Evolutionary conservation across 2,797 vertebrate species (phyloP).

Genomic region (Tachyglossus aculeatus): DNA sequence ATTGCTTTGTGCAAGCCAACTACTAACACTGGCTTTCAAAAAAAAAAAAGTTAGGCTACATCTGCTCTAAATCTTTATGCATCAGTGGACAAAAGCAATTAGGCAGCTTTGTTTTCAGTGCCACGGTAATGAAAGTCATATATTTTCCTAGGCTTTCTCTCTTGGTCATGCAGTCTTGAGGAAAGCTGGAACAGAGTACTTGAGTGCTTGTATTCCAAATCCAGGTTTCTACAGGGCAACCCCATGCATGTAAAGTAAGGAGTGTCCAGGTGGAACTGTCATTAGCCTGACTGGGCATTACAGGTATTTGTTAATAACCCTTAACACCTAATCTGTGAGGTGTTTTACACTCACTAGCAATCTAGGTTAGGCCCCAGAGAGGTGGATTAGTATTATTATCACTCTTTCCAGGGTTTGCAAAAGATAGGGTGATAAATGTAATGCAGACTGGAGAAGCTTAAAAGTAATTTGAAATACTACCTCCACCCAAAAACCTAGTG

Average conservation of each 20-base stretch:
- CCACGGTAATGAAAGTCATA: conserved; percentile 49
- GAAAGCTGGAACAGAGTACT: neutral
- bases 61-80: conserved; percentile 51
- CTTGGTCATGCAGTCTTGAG: conserved; percentile 17
- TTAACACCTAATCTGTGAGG: too few relatives aligned
- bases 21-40: neutral
- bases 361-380: too few relatives aligned
- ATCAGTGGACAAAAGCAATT: conserved; percentile 53
- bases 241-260: neutral
- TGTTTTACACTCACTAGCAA: too few relatives aligned
- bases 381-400: too few relatives aligned
- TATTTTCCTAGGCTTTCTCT: conserved; percentile 37
- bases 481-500: too few relatives aligned
- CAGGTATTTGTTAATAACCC: neutral
- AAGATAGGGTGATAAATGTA: too few relatives aligned
- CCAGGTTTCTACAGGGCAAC: conserved; percentile 5
- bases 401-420: too few relatives aligned
- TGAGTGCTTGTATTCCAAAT: neutral
- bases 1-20: conserved; percentile 22
- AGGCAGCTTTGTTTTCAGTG: conserved; percentile 29
- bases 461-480: too few relatives aligned
- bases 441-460: too few relatives aligned
- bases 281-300: neutral
- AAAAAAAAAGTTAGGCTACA: conserved; percentile 7
- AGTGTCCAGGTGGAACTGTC: neutral